Evolutionary conservation across 2,797 vertebrate species (phyloP).

Genomic region (Telmatherina bonti): DNA sequence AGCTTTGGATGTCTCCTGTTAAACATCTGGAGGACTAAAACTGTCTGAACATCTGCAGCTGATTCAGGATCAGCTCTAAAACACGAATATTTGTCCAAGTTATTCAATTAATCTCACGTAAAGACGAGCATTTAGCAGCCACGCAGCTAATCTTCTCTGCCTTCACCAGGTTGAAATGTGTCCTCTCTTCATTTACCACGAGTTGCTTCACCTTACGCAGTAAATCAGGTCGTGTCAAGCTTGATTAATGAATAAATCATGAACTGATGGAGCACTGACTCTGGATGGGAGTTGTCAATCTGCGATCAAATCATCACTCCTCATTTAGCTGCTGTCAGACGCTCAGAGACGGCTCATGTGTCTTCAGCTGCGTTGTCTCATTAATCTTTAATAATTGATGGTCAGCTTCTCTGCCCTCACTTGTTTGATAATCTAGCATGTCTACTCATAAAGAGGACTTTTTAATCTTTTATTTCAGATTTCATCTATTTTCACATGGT

Average conservation of each 20-base stretch:
- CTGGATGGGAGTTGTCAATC: constrained; percentile 33
- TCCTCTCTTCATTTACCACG: constrained; percentile 1
- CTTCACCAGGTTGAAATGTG: too few species aligned
- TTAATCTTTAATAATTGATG: constrained; percentile 2
- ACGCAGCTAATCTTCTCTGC: too few species aligned
- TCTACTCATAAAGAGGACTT: background rate
- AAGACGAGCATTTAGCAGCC: too few species aligned
- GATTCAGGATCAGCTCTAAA: too few species aligned
- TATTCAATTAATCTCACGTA: too few species aligned
- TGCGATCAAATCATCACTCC: constrained; percentile 35
- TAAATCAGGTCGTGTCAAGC: constrained; percentile 2
- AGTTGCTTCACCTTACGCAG: background rate
- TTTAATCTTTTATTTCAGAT: background rate
- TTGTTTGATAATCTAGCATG: constrained; percentile 3
- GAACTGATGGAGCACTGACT: constrained; percentile 6
- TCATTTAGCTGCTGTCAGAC: constrained; percentile 28
- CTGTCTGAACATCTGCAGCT: too few species aligned
- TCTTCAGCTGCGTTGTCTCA: constrained; percentile 2
- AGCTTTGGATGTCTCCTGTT: too few species aligned
- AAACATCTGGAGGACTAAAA: too few species aligned
- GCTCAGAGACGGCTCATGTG: background rate
- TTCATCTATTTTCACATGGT: background rate
- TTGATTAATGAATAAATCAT: constrained; percentile 18
- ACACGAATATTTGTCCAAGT: too few species aligned
- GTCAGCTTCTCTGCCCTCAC: background rate